Evolutionary conservation across 2,113 vertebrate species (phyloP).

Genomic region (Lichenostomus cassidix): DNA sequence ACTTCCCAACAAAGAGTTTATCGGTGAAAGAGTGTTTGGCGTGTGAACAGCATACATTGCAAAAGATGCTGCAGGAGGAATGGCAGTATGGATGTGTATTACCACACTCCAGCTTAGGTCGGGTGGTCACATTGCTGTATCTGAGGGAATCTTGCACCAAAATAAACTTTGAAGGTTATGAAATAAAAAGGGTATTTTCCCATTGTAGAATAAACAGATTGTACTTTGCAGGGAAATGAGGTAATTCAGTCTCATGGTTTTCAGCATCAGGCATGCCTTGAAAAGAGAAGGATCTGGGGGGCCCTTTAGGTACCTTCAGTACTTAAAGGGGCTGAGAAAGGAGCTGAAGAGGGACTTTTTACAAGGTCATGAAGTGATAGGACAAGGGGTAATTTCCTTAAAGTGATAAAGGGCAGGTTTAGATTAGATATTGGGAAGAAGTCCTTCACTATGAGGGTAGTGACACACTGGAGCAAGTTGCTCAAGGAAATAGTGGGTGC

Average conservation of each 20-base stretch:
- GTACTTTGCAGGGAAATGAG: neutral
- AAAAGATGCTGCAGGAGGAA: slow-evolving; percentile 18
- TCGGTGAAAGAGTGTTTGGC: neutral
- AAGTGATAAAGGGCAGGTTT: neutral
- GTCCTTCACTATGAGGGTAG: neutral
- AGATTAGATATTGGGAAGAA: neutral
- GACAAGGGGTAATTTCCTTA: neutral
- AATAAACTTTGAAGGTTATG: slow-evolving; percentile 4
- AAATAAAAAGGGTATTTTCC: neutral
- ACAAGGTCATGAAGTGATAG: neutral
- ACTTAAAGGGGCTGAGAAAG: neutral
- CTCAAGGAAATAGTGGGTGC: neutral
- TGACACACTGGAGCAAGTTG: neutral
- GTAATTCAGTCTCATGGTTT: neutral
- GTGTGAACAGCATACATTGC: neutral
- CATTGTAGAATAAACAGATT: neutral
- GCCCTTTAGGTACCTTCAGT: neutral
- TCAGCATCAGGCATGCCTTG: neutral
- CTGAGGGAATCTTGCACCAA: slow-evolving; percentile 4
- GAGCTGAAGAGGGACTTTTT: neutral
- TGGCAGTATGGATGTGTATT: neutral
- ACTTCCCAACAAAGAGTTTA: slow-evolving; percentile 9
- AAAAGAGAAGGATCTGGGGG: neutral
- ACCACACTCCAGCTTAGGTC: neutral
- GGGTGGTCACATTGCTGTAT: neutral